Base-by-base conservation (phyloP, 2,888 invertebrate genomes). In the Hypomecis punctinalis region DNA sequence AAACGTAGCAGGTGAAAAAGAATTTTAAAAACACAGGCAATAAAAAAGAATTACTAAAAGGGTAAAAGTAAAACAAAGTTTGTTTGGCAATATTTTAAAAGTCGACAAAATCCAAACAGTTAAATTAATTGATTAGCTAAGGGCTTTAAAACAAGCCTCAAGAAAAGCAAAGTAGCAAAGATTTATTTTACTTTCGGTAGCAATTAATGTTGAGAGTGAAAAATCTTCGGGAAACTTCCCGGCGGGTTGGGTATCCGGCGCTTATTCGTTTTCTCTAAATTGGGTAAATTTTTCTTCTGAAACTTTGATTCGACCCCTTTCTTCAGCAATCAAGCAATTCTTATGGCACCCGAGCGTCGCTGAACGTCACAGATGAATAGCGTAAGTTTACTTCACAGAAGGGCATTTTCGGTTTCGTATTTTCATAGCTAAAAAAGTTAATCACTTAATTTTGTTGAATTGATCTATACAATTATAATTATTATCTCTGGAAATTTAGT, bases 131-230 rank as follows among this genome's bases (percentile, higher is more conserved):
- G 90, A 90, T 91, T 86, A 84, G 82, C 85, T 81, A 75, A 81
- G 81, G 80, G 81, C 79, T 80, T 80, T 78, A 74, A 79, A 87
- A 88, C 87, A 89, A 86, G 82, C 85, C 23, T 23, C 84, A 82
- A 81, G 83, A 82, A 85, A 85, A 82, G 85, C 82, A 86, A 88
- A 88, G 85, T 84, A 84, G 79, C 82, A 70, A 83, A 88, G 90
- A 90, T 91, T 91, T 90, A 91, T 91, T 92, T 90, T 88, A 89
- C 90, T 92, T 82, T 89, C 79, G 76, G 80, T 88, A 85, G 84
- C 90, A 93, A 92, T 93, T 92, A 92, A 88, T 82, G 88, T 84
- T 86, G 88, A 88, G 87, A 92, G 90, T 92, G 92, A 92, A 93
- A 93, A 93, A 93, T 92, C 90, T 90, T 85, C 81, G 80, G 63